Conservation (phyloP, 1,140 invertebrate genomes). For the Philopotamus ludificatus region DNA sequence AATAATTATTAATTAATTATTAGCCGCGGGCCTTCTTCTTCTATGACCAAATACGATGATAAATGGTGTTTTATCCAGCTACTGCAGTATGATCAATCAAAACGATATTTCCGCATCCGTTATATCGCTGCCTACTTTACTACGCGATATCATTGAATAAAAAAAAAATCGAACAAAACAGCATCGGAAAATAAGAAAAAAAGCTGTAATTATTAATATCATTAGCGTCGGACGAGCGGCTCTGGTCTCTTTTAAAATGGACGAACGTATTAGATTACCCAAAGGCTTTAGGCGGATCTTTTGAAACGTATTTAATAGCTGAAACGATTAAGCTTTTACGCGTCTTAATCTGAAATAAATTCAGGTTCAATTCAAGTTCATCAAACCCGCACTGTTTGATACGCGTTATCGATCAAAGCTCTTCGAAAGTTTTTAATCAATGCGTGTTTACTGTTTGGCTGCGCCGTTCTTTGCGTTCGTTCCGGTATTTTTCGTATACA, state of each 20-base stretch:
- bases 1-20: no score
- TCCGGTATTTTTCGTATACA: constrained; percentile 17
- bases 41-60: not conserved
- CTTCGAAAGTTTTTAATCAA: constrained; percentile 30
- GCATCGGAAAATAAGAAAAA: no score
- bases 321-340: constrained; percentile 15
- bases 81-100: constrained; percentile 28
- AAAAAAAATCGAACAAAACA: no score
- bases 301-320: constrained; percentile 25
- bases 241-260: constrained; percentile 25
- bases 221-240: constrained; percentile 17
- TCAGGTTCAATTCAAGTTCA: not conserved
- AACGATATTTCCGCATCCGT: constrained; percentile 21
- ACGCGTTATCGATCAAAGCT: not conserved
- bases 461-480: constrained; percentile 14
- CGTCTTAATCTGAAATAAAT: constrained; percentile 9
- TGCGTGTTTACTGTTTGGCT: constrained; percentile 25
- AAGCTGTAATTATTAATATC: constrained; percentile 30
- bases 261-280: not conserved
- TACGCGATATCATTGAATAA: no score
- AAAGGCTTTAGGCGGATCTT: not conserved
- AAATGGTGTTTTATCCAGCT: not conserved
- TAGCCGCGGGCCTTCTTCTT: no score
- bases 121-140: constrained; percentile 15
- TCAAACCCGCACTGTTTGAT: not conserved